phyloP scores from a whole-genome alignment of 2,888 invertebrate genomes.

The Athripsodes cinereus region DNA sequence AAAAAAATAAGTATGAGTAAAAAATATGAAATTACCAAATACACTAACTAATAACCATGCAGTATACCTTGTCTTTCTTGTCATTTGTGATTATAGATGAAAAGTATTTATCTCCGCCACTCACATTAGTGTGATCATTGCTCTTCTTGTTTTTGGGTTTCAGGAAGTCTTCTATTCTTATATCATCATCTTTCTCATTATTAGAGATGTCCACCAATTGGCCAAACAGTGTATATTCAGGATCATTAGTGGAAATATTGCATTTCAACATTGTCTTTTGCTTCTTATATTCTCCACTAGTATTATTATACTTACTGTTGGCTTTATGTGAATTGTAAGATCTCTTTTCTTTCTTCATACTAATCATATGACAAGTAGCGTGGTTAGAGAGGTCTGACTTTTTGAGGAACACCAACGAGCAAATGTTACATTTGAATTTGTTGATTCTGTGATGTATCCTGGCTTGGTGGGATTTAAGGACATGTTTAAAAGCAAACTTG shows the following conservation, averaged over 20 bases:
- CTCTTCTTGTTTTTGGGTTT: background rate
- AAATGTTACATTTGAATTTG: constrained; percentile 34
- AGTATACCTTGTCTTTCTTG: constrained; percentile 24
- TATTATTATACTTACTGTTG: constrained; percentile 10
- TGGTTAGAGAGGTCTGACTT: constrained; percentile 32
- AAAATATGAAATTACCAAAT: background rate
- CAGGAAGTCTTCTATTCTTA: constrained; percentile 1
- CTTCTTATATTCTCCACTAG: constrained; percentile 10
- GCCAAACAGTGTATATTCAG: constrained; percentile 18
- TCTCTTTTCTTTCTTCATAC: constrained; percentile 29
- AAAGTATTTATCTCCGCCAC: constrained; percentile 16
- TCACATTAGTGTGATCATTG: constrained; percentile 6
- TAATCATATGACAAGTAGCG: constrained; percentile 28
- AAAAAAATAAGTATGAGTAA: too few species aligned
- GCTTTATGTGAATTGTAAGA: constrained; percentile 26
- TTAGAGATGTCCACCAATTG: constrained; percentile 15
- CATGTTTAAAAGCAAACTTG: constrained; percentile 33
- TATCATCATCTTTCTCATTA: background rate
- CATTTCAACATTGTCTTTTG: constrained; percentile 16
- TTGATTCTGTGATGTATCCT: constrained; percentile 35
- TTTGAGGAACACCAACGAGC: constrained; percentile 32
- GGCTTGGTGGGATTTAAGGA: constrained; percentile 34
- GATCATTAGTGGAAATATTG: constrained; percentile 7
- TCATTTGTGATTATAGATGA: constrained; percentile 17
- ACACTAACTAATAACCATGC: background rate